These are phyloP conservation scores for Phyllotreta striolata DNA, from an alignment of 2,888 invertebrate species.

Conservation along the genomic window DNA sequence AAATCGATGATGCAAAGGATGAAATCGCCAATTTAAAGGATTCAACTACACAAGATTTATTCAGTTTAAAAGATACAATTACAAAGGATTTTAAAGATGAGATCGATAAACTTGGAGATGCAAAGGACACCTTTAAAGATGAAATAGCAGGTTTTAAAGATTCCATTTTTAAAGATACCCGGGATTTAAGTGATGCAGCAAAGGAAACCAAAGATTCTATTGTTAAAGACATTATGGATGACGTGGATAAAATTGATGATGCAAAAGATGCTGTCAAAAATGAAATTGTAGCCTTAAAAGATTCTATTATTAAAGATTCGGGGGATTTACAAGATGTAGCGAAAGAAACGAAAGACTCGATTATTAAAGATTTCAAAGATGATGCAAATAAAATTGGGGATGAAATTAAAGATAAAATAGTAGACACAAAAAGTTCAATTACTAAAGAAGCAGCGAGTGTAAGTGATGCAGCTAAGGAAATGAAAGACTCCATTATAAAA, in stretches of 20 bases:
- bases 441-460: no score
- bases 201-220: background rate
- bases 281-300: constrained; percentile 6
- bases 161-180: background rate
- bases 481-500: background rate
- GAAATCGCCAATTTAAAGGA: constrained; percentile 14
- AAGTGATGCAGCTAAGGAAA: background rate
- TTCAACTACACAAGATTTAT: no score
- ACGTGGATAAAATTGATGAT: background rate
- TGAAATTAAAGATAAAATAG: background rate
- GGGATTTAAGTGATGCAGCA: background rate
- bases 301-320: background rate
- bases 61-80: background rate
- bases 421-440: no score
- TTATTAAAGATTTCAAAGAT: background rate
- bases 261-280: constrained; percentile 4
- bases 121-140: background rate
- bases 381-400: background rate
- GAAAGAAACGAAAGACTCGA: background rate
- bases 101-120: background rate
- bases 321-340: background rate
- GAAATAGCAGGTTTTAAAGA: background rate
- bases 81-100: background rate
- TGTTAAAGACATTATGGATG: background rate
- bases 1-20: constrained; percentile 7